Evolutionary conservation across 2,113 vertebrate species (phyloP).

Genomic region (Brachionichthys hirsutus): DNA sequence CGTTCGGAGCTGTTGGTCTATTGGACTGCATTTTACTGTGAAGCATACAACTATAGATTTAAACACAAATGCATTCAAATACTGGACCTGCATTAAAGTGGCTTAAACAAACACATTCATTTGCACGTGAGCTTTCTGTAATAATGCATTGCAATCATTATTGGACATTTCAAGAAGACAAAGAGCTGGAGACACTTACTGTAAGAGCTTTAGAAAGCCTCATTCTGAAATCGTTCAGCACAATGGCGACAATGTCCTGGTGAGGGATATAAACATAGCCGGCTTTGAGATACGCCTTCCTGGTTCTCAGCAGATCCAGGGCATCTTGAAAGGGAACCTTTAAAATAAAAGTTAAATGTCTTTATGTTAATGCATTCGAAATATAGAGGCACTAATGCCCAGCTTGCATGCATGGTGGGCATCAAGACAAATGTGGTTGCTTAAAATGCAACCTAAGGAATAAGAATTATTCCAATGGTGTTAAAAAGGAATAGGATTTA

Average conservation of each 20-base stretch:
- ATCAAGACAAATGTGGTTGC: slow-evolving; percentile 2
- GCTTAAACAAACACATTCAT: too few species aligned
- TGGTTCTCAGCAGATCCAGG: slow-evolving; percentile 87
- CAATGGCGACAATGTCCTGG: slow-evolving; percentile 85
- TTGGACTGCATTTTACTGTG: not conserved
- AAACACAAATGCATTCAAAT: too few species aligned
- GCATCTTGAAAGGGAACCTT: slow-evolving; percentile 94
- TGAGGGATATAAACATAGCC: slow-evolving; percentile 90
- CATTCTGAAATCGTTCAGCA: slow-evolving; percentile 91
- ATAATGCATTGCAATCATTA: too few species aligned
- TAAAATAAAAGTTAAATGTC: slow-evolving; percentile 1
- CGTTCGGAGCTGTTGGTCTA: not conserved
- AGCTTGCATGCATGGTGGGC: not conserved
- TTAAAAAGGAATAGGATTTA: slow-evolving; percentile 19
- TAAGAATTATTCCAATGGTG: not conserved
- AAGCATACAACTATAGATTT: too few species aligned
- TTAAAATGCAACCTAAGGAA: slow-evolving; percentile 14
- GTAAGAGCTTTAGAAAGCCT: slow-evolving; percentile 93
- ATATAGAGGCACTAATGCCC: not conserved
- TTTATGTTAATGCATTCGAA: slow-evolving; percentile 5
- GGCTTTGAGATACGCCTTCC: slow-evolving; percentile 87
- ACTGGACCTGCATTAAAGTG: not conserved
- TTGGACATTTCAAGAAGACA: not conserved
- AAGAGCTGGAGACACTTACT: slow-evolving; percentile 78
- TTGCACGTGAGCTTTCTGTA: not conserved